These are phyloP conservation scores for Cosmorhoe ocellata DNA, from an alignment of 2,888 invertebrate species.

Conservation along the genomic window DNA sequence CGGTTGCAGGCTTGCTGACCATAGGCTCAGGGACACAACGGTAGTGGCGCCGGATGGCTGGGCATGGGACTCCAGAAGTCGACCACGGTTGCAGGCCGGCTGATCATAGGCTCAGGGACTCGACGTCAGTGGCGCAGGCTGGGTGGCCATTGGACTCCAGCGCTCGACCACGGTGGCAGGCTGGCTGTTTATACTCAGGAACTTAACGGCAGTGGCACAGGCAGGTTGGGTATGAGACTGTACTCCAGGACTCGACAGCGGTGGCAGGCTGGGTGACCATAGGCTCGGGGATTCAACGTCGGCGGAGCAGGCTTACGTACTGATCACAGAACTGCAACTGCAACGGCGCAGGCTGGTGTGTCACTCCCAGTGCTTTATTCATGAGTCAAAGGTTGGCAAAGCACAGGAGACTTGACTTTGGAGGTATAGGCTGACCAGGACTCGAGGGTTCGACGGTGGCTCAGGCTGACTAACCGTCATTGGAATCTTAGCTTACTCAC, in stretches of 20 bases:
- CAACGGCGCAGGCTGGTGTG: neutral
- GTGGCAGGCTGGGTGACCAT: neutral
- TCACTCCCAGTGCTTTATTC: too few species aligned
- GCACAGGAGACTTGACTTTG: too few species aligned
- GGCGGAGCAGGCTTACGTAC: too few species aligned
- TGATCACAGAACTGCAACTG: too few species aligned
- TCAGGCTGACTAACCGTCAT: too few species aligned
- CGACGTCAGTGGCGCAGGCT: neutral
- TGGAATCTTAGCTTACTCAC: too few species aligned
- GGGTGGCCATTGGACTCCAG: neutral
- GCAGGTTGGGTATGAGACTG: neutral
- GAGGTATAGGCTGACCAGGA: neutral
- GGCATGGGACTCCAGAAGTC: neutral
- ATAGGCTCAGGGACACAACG: neutral
- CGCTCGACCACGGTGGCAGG: neutral
- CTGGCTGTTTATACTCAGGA: neutral
- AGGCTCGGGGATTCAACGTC: too few species aligned
- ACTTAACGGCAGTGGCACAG: neutral
- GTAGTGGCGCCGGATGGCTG: neutral
- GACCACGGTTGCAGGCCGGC: neutral
- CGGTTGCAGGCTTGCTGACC: neutral
- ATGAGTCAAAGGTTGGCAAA: too few species aligned
- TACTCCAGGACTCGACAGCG: neutral
- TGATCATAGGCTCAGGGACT: neutral
- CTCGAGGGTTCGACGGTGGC: too few species aligned